Conservation (phyloP, 30 jellyfish, hydroid and myxozoan species). For the Pseudorhiza aurosa region DNA sequence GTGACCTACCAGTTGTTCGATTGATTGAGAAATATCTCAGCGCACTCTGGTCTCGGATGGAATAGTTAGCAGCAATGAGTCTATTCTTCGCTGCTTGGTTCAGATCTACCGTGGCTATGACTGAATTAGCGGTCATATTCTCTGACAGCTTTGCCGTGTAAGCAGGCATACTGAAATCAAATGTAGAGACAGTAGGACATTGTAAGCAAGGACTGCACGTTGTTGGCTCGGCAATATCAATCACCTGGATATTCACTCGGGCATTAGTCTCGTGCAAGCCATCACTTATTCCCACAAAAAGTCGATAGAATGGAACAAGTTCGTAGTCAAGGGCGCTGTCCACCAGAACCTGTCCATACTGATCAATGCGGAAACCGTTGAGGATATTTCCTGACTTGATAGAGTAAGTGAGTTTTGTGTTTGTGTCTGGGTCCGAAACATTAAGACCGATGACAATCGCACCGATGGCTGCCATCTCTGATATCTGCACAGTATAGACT, state of each 20-base stretch:
- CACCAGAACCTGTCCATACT: slow-evolving; percentile 68
- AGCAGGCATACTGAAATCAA: slow-evolving; percentile 61
- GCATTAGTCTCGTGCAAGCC: slow-evolving; percentile 61
- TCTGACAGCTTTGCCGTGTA: slow-evolving; percentile 60
- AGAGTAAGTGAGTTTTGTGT: slow-evolving; percentile 58
- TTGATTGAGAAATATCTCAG: slow-evolving; percentile 38
- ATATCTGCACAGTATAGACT: slow-evolving; percentile 54
- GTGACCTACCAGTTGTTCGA: slow-evolving; percentile 34
- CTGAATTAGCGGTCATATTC: slow-evolving; percentile 29
- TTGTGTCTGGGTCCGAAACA: slow-evolving; percentile 80
- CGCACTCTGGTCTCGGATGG: slow-evolving; percentile 56
- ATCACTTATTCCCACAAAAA: slow-evolving; percentile 75
- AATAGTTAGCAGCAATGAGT: slow-evolving; percentile 43
- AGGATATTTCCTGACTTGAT: slow-evolving; percentile 70
- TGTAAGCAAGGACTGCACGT: slow-evolving; percentile 56
- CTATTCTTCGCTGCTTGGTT: slow-evolving; percentile 54
- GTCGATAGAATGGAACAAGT: slow-evolving; percentile 24
- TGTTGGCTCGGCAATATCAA: slow-evolving; percentile 57
- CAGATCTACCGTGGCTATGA: slow-evolving; percentile 53
- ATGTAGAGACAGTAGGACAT: slow-evolving; percentile 57
- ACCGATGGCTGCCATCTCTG: slow-evolving; percentile 77
- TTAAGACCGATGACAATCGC: slow-evolving; percentile 67
- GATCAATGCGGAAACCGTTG: slow-evolving; percentile 71
- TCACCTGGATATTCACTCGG: slow-evolving; percentile 65
- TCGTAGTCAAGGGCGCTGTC: slow-evolving; percentile 50